A percentile compares a stretch with the other conserved stretches of the same genome.
Evolutionary conservation across 2,888 invertebrate species (phyloP).

Genomic region (Drosophila rubida): DNA sequence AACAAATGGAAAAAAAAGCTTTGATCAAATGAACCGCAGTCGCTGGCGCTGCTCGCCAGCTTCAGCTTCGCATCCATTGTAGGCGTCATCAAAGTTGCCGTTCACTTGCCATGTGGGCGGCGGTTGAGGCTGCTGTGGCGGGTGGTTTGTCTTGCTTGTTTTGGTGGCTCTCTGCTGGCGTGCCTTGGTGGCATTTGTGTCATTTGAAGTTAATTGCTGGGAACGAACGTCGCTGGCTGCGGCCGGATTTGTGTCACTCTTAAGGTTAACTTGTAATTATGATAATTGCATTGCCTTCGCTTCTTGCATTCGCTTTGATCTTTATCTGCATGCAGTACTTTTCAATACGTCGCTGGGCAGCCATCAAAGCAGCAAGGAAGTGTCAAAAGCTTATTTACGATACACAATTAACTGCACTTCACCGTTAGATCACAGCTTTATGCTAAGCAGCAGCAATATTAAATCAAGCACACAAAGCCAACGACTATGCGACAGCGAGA

Average conservation of each 20-base stretch:
- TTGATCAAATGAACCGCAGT: slow-evolving; percentile 75
- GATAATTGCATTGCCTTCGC: slow-evolving; percentile 64
- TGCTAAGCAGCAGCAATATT: slow-evolving; percentile 17
- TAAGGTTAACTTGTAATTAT: slow-evolving; percentile 80
- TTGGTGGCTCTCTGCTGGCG: slow-evolving; percentile 49
- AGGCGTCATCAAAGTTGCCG: slow-evolving; percentile 76
- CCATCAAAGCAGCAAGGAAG: slow-evolving; percentile 45
- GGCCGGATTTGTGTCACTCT: slow-evolving; percentile 77
- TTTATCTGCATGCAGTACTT: slow-evolving; percentile 12
- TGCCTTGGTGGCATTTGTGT: slow-evolving; percentile 79
- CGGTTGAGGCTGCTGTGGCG: slow-evolving; percentile 33
- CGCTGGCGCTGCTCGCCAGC: background rate
- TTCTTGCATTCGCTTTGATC: slow-evolving; percentile 51
- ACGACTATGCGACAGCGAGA: slow-evolving; percentile 10
- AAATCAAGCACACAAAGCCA: slow-evolving; percentile 22
- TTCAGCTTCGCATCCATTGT: slow-evolving; percentile 52
- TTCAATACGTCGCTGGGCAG: slow-evolving; percentile 13
- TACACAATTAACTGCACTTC: slow-evolving; percentile 23
- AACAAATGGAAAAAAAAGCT: slow-evolving; percentile 31
- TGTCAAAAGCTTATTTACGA: slow-evolving; percentile 49
- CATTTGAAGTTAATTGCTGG: slow-evolving; percentile 80
- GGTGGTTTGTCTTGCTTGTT: slow-evolving; percentile 38
- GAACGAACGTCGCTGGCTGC: slow-evolving; percentile 62
- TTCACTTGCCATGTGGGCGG: slow-evolving; percentile 74
- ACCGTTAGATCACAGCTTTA: slow-evolving; percentile 52